Percentiles rank a stretch among this genome's conserved stretches.
Evolutionary conservation across 2,113 vertebrate genomes (phyloP).

Genomic region (Esox niger): DNA sequence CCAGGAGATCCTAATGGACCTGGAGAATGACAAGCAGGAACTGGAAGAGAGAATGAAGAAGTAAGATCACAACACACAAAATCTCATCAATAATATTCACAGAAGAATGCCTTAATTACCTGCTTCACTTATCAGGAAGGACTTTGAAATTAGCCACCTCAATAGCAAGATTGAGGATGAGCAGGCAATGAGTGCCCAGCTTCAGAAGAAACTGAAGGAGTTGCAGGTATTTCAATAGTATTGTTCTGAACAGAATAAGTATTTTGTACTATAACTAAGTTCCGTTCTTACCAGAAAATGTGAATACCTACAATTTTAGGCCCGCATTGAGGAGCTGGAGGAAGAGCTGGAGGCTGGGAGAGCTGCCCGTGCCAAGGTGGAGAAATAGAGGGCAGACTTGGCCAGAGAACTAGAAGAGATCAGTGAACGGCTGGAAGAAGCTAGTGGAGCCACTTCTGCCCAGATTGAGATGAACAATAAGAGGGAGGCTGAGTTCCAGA

Average conservation of each 20-base stretch:
- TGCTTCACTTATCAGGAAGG: constrained; percentile 69
- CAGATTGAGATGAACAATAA: constrained; percentile 89
- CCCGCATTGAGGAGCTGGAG: constrained; percentile 82
- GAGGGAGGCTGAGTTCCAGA: constrained; percentile 81
- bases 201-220: constrained; percentile 89
- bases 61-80: constrained; percentile 37
- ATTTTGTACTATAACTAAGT: not conserved
- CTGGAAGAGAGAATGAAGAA: constrained; percentile 75
- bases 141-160: constrained; percentile 82
- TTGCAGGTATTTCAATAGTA: constrained; percentile 73
- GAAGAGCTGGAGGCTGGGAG: constrained; percentile 82
- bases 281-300: not conserved
- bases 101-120: not conserved
- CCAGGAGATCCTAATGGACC: constrained; percentile 73
- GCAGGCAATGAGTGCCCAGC: constrained; percentile 76
- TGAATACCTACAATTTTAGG: constrained; percentile 49
- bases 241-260: not conserved
- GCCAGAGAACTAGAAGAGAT: constrained; percentile 88
- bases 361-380: constrained; percentile 76
- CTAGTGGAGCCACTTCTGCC: constrained; percentile 76
- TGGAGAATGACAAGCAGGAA: constrained; percentile 73
- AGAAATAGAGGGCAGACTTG: constrained; percentile 82
- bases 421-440: constrained; percentile 88
- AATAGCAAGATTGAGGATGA: constrained; percentile 84
- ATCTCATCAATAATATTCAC: not conserved